These are phyloP conservation scores for Discoglossus pictus DNA, from an alignment of 2,797 vertebrate genomes.

Conservation along the genomic window DNA sequence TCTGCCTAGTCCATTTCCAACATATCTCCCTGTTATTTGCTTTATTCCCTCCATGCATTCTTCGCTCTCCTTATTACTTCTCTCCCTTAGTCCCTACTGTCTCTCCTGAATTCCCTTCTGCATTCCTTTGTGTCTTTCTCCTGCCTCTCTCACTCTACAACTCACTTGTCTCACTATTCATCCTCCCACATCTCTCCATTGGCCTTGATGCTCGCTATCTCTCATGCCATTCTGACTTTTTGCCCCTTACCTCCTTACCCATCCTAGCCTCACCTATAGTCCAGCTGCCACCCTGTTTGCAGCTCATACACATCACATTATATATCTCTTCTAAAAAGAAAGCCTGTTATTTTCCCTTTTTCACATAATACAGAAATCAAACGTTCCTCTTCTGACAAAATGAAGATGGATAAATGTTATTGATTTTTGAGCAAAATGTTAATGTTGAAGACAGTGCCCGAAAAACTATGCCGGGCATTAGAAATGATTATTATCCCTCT, in stretches of 20 bases:
- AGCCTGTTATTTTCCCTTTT: neutral
- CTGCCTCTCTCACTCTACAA: conserved; percentile 48
- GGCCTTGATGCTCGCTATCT: neutral
- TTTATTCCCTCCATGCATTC: no score
- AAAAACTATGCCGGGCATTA: conserved; percentile 24
- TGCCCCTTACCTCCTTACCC: conserved; percentile 7
- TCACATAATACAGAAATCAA: conserved; percentile 11
- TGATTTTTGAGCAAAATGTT: conserved; percentile 47
- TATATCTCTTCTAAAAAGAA: neutral
- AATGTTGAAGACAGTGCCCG: conserved; percentile 27
- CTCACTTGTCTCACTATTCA: neutral
- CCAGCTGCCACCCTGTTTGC: no score
- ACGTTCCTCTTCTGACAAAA: conserved; percentile 1
- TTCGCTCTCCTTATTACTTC: no score
- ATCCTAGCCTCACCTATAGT: no score
- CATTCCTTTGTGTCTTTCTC: no score
- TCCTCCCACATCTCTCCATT: neutral
- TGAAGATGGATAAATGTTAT: conserved; percentile 46
- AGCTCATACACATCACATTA: neutral
- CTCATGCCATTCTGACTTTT: conserved; percentile 46
- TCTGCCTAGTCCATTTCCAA: no score
- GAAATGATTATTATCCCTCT: conserved; percentile 40
- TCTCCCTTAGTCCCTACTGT: no score
- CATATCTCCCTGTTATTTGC: no score
- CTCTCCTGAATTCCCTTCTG: no score